Conservation (phyloP, 2,113 vertebrate species). For the Trichechus manatus region DNA sequence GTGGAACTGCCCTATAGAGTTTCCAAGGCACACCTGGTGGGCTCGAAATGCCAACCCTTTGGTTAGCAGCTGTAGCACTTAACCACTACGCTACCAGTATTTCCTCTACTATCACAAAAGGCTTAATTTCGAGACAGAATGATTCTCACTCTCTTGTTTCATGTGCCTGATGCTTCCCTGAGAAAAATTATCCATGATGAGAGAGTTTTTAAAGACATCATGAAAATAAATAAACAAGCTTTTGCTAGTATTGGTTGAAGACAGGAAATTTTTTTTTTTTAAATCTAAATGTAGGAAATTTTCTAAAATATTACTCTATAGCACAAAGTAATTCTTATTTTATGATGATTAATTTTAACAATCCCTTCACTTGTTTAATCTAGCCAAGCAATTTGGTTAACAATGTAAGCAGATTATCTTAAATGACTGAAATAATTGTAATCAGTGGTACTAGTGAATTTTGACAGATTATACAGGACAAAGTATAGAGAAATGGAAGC, state of each 20-base stretch:
- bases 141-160: neutral
- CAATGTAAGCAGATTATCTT: neutral
- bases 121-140: neutral
- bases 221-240: neutral
- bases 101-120: neutral
- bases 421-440: neutral
- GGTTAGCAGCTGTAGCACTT: too few species aligned
- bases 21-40: too few species aligned
- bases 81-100: too few species aligned
- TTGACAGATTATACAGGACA: conserved; percentile 1
- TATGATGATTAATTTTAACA: neutral
- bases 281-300: neutral
- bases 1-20: too few species aligned
- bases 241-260: neutral
- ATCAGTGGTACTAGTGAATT: neutral
- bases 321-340: neutral
- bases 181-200: neutral
- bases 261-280: neutral
- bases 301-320: neutral
- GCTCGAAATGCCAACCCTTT: too few species aligned
- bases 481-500: neutral
- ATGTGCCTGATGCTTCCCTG: neutral
- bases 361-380: neutral
- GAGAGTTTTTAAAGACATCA: neutral
- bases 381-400: neutral